Evolutionary conservation across 2,797 vertebrate genomes (phyloP), one percentile per base, ranked within the genome.

Genomic region (Channallabes apus): DNA sequence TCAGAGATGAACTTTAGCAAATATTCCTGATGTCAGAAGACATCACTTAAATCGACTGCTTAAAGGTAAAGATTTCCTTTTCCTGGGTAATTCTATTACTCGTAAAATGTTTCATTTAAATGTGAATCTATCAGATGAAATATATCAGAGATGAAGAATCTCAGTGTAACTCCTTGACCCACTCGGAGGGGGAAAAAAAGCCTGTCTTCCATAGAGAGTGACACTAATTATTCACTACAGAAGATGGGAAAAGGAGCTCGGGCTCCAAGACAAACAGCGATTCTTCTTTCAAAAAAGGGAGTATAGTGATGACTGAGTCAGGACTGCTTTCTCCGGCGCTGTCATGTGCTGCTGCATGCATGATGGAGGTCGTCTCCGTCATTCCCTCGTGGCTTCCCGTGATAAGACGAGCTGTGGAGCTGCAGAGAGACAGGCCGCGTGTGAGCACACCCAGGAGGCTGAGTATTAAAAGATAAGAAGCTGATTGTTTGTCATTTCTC

Each of bases 41-140:
- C n/a, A 54, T 0, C 38, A 15, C 3, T 73, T 27, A 73, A 27
- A 17, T 7, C 5, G 14, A 35, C 2, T 14, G 22, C 11, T 20
- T 54, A 29, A 56, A 75, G 46, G 15, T 27, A 56, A 54, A 35
- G 6, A 59, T 22, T 22, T 20, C n/a, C 8, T 6, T 22, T 11
- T 32, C 18, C 7, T 6, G 2, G 17, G 5, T 20, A 32, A n/a
- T 12, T 71, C 38, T 46, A 62, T 35, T 35, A 18, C 56, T 81
- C 20, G 24, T 38, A 58, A 73, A 71, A 71, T 22, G 11, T 41
- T 86, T 88, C 41, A 85, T 84, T 89, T 82, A 79, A 86, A 86
- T 85, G 79, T 51, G 84, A 77, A 84, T 83, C 76, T 69, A 75
- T 59, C 82, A 38, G n/a, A 51, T 46, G 14, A 12, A 58, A 80